Conservation (phyloP, 2,888 invertebrate genomes). For the Villa cingulata region DNA sequence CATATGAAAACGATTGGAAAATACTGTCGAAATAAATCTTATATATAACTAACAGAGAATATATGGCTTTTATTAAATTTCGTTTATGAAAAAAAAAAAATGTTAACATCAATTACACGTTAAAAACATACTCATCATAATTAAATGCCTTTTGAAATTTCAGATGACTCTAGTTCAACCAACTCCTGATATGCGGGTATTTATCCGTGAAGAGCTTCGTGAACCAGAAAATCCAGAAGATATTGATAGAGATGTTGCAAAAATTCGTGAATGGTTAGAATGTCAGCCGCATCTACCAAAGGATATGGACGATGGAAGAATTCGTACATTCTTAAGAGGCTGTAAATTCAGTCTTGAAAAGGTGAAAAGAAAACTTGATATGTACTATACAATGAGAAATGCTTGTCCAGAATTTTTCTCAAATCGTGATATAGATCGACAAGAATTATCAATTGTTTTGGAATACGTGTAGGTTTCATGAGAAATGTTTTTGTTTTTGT, state of each 20-base stretch:
- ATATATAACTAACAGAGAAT: no score
- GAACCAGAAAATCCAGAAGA: conserved; percentile 44
- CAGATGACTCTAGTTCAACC: conserved; percentile 52
- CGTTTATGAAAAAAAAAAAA: no score
- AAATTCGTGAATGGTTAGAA: conserved; percentile 53
- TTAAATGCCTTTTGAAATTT: conserved; percentile 2
- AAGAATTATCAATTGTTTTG: conserved; percentile 56
- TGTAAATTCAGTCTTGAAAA: conserved; percentile 79
- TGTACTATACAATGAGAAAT: conserved; percentile 76
- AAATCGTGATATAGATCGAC: conserved; percentile 57
- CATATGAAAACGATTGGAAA: no score
- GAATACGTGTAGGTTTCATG: conserved; percentile 50
- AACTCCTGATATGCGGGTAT: conserved; percentile 49
- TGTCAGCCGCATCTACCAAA: conserved; percentile 54
- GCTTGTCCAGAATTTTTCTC: conserved; percentile 72
- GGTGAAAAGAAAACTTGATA: conserved; percentile 71
- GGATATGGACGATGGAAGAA: conserved; percentile 57
- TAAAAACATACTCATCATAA: no score
- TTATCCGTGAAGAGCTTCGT: conserved; percentile 54
- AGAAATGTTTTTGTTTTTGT: neutral
- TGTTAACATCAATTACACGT: neutral
- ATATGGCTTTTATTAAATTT: no score
- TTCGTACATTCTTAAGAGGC: conserved; percentile 70
- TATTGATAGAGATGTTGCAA: conserved; percentile 45
- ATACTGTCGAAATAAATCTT: no score